These are phyloP conservation scores for Pachyseris speciosa DNA, from an alignment of 64 coral and sea anemone genomes.

Conservation along the genomic window DNA sequence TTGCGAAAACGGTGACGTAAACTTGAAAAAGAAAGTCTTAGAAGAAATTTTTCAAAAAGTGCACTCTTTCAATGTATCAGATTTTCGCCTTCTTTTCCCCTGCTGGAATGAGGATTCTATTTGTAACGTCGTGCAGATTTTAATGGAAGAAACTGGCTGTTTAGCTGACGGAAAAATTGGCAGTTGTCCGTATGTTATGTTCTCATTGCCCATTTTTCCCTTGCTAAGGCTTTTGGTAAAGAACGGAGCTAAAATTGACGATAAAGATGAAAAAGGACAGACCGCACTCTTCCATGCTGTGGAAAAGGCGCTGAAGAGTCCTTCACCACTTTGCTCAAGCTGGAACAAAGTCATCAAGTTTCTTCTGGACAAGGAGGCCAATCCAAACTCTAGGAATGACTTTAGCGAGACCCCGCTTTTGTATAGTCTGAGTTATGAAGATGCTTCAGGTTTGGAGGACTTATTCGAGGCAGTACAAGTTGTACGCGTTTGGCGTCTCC, in stretches of 20 bases:
- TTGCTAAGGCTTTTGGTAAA: background rate
- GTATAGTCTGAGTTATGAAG: background rate
- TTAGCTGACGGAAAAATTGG: background rate
- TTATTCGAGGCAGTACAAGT: background rate
- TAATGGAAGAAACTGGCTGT: background rate
- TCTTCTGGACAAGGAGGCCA: background rate
- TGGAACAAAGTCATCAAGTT: background rate
- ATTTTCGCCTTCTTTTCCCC: background rate
- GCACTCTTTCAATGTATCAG: background rate
- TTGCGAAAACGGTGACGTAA: background rate
- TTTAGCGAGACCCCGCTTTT: slow-evolving; percentile 17
- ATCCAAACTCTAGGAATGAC: slow-evolving; percentile 7
- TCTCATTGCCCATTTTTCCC: background rate
- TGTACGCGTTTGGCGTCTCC: background rate
- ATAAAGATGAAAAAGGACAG: background rate
- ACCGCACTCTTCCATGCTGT: background rate
- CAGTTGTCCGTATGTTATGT: background rate
- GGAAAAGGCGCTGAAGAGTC: background rate
- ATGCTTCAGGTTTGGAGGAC: background rate
- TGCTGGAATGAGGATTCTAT: background rate
- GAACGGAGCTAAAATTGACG: background rate
- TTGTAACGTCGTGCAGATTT: background rate
- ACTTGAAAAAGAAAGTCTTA: background rate
- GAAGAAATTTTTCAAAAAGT: background rate
- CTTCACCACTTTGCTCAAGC: background rate